Conservation (phyloP, 2,113 vertebrate species). For the Centropus unirufus region DNA sequence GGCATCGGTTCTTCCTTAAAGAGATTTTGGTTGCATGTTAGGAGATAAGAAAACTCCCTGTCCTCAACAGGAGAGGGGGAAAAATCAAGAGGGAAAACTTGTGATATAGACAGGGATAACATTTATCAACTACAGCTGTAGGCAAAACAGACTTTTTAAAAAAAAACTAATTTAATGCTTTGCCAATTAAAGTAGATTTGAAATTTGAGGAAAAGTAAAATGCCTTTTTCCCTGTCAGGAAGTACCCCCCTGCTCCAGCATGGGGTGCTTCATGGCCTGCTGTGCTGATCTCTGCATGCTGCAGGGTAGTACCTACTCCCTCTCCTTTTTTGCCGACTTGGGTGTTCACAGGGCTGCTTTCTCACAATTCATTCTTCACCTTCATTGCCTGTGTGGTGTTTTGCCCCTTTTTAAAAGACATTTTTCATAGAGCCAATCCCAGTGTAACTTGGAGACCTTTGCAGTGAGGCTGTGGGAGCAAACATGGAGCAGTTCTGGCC, state of each 20-base stretch:
- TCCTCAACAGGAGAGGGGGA: neutral
- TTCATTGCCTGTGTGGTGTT: neutral
- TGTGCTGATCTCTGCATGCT: neutral
- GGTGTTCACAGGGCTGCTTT: neutral
- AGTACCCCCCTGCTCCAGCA: neutral
- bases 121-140: neutral
- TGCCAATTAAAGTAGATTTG: neutral
- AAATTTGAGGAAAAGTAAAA: neutral
- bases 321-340: neutral
- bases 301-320: neutral
- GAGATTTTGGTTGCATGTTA: neutral
- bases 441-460: neutral
- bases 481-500: fast-evolving
- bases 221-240: neutral
- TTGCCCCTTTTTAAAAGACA: fast-evolving
- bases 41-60: neutral
- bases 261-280: fast-evolving
- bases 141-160: neutral
- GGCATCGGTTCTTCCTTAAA: neutral
- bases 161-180: neutral
- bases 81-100: neutral
- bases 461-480: neutral
- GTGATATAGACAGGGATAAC: neutral
- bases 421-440: neutral
- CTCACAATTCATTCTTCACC: neutral